These are phyloP conservation scores for Chaetodon auriga DNA, from an alignment of 2,113 vertebrate species.

Conservation along the genomic window DNA sequence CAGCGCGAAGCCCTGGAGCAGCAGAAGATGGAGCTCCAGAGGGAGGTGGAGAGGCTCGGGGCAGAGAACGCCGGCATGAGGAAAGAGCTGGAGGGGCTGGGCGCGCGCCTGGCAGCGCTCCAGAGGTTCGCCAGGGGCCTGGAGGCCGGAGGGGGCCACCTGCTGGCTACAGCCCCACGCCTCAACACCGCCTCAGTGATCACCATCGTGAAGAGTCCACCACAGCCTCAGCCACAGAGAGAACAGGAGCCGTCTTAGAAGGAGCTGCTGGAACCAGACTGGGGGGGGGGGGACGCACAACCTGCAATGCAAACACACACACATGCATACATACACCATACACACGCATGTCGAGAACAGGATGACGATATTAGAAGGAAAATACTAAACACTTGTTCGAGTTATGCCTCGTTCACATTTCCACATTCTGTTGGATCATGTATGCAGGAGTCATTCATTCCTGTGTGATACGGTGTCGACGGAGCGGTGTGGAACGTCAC, in stretches of 20 bases:
- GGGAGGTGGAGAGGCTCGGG: constrained; percentile 96
- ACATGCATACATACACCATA: constrained; percentile 31
- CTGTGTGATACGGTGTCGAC: constrained; percentile 9
- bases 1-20: constrained; percentile 99
- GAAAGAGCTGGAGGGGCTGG: constrained; percentile 96
- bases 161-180: constrained; percentile 90
- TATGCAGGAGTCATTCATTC: constrained; percentile 20
- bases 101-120: constrained; percentile 95
- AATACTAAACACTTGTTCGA: constrained; percentile 60
- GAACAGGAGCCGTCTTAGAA: constrained; percentile 85
- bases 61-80: constrained; percentile 98
- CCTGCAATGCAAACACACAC: constrained; percentile 70
- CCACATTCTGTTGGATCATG: not conserved
- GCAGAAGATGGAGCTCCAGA: constrained; percentile 96
- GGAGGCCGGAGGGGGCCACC: constrained; percentile 87
- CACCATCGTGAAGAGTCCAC: constrained; percentile 94
- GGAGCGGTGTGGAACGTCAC: constrained; percentile 8
- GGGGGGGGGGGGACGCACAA: constrained; percentile 19
- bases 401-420: constrained; percentile 49
- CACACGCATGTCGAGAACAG: constrained; percentile 40
- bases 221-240: constrained; percentile 84
- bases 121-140: constrained; percentile 97
- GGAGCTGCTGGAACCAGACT: constrained; percentile 41
- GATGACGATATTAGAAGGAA: constrained; percentile 54
- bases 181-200: constrained; percentile 93